A percentile compares a stretch with the other conserved stretches of the same genome.
phyloP scores from a whole-genome alignment of 1,140 invertebrate species.

The Drosophila parvula region DNA sequence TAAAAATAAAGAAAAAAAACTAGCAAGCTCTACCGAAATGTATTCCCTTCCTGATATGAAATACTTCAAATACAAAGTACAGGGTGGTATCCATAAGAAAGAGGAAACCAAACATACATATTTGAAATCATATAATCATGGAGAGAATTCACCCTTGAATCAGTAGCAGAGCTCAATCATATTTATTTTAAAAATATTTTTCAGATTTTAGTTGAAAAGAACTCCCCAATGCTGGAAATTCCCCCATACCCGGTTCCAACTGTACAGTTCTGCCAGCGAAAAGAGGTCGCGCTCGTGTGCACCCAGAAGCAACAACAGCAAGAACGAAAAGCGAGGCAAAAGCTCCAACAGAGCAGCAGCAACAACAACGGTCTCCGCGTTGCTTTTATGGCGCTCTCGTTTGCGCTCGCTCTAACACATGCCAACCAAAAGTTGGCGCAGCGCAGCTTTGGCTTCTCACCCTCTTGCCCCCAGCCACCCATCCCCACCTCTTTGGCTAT shows the following conservation, averaged over 20 bases:
- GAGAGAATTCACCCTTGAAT: too few relatives aligned
- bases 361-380: constrained; percentile 51
- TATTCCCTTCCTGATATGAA: constrained; percentile 28
- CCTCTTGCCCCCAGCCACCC: not conserved
- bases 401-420: constrained; percentile 79
- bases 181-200: not conserved
- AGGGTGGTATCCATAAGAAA: not conserved
- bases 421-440: constrained; percentile 64
- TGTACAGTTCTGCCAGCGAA: constrained; percentile 60
- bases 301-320: constrained; percentile 59
- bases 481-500: not conserved
- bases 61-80: constrained; percentile 3
- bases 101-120: not conserved
- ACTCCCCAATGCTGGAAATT: constrained; percentile 28
- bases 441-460: constrained; percentile 54
- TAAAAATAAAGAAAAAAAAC: constrained; percentile 7
- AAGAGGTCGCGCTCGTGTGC: constrained; percentile 81
- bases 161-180: not conserved
- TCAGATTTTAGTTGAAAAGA: not conserved
- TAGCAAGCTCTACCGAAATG: constrained; percentile 15
- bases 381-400: constrained; percentile 66
- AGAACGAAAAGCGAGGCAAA: constrained; percentile 26
- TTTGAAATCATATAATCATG: not conserved
- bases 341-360: constrained; percentile 35
- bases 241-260: constrained; percentile 53